A percentile compares a stretch with the other conserved stretches of the same genome.
phyloP scores from a whole-genome alignment of 2,888 invertebrate genomes.

The Linnaemya vulpina region DNA sequence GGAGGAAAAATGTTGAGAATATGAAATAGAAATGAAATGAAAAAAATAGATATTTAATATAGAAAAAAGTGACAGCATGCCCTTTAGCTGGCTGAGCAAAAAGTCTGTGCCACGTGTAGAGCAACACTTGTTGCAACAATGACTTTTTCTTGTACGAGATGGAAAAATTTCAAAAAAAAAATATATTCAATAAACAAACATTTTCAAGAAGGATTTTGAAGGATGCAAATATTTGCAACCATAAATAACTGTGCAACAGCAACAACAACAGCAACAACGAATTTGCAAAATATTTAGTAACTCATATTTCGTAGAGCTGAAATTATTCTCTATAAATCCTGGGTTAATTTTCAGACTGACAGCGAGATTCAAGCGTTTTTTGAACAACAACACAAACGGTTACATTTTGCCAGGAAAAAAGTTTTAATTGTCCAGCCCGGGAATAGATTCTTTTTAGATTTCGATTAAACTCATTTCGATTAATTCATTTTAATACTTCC shows the following conservation, averaged over 20 bases:
- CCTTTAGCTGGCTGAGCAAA: conserved; percentile 59
- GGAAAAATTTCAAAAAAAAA: background rate
- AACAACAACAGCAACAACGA: background rate
- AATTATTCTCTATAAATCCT: too few species aligned
- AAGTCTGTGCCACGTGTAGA: conserved; percentile 31
- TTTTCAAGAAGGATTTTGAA: conserved; percentile 16
- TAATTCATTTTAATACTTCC: too few species aligned
- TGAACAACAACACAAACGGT: too few species aligned
- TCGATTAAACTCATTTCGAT: too few species aligned
- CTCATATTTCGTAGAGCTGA: too few species aligned
- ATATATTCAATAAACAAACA: conserved; percentile 18
- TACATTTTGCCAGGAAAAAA: too few species aligned
- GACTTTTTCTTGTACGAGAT: conserved; percentile 23
- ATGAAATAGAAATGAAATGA: conserved; percentile 6
- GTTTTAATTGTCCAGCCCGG: too few species aligned
- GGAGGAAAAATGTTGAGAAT: conserved; percentile 28
- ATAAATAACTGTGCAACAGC: background rate
- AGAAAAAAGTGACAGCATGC: conserved; percentile 64
- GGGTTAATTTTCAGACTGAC: too few species aligned
- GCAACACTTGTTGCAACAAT: conserved; percentile 65
- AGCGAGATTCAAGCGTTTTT: too few species aligned
- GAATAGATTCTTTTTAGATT: too few species aligned
- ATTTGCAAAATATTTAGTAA: background rate
- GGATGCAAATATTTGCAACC: conserved; percentile 10
- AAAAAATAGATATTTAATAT: conserved; percentile 33